Base-by-base conservation (phyloP, 2,888 invertebrate genomes). In the Xanthia icteritia region DNA sequence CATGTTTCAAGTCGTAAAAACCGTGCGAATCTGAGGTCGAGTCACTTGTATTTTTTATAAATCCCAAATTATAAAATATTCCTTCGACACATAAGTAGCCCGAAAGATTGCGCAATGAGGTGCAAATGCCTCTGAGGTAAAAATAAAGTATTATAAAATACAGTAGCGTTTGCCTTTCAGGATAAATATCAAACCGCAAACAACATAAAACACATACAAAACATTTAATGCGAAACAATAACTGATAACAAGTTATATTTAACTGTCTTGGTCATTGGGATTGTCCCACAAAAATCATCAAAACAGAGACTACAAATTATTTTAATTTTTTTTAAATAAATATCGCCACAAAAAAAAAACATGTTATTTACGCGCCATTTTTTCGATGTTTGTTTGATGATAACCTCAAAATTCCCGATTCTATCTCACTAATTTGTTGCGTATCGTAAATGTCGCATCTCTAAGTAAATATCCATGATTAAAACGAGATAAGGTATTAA, bases 381-480 rank as follows among this genome's bases (percentile, higher is more conserved):
- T 76, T 17, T 31, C 67, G 13, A 73, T 66, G n/a, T 76, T 60
- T 76, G 45, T 48, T 42, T n/a, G 4, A 58, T 42, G 67, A 84
- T 82, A 82, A 80, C 84, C 81, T 84, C 68, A 66, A 73, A 68
- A 45, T 63, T 76, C n/a, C 84, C 56, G n/a, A 79, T 61, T 83
- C 11, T 61, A 58, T 60, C 45, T 63, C 65, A 58, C 51, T 36
- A 31, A 68, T 63, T 65, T 58, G 20, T 60, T 76, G 36, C 61
- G n/a, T 58, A 73, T 63, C n/a, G 13, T 72, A 54, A 76, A 63
- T 63, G 5, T 51, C 13, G 6, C 73, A 70, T 73, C 69, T 42
- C 1, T 45, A 31, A 60, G 54, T 76, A 81, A 76, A 71, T 73
- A 75, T 2, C 51, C 31, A 60, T 56, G 17, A 75, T 48, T 63